Evolutionary conservation across 2,113 vertebrate species (phyloP), one percentile per base, ranked within the genome.

Genomic region (Sclerurus mexicanus): DNA sequence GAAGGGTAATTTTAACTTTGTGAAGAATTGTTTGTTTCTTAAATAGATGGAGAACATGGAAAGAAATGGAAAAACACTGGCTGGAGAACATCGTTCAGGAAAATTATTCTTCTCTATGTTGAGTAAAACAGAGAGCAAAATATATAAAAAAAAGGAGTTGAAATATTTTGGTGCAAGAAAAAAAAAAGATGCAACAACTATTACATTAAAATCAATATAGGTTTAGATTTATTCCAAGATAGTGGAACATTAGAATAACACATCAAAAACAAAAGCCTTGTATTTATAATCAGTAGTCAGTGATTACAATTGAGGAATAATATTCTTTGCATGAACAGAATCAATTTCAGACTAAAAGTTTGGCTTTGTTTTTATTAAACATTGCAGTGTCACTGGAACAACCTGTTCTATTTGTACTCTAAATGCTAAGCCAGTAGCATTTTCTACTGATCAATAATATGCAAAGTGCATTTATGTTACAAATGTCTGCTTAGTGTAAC

Each of bases 181-280:
- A 76, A 64, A 20, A n/a, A n/a, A 42, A 42, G 2, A 20, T 42
- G 6, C 2, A 30, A 49, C 21, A 62, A 22, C 23, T 52, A 28
- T 33, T 27, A 33, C 18, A 25, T 63, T 59, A 42, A 82, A 89
- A 83, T 50, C 18, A 72, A 19, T 50, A 49, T 10, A 44, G 21
- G 42, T 88, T 92, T 74, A 17, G 7, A 50, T 63, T 68, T 63
- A 28, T 52, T 76, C 9, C 4, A 59, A 62, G 23, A 30, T 62
- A 62, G 2, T 24, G 5, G 4, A 12, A 24, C 2, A 2, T 33
- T 31, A 58, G 9, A 73, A 71, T 28, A 66, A 47, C 24, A 39
- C 21, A 35, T 30, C 12, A 66, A 56, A 52, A 4, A 1, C 3
- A 47, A 53, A 46, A 0, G 1, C 1, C 8, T 67, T 27, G 5